Evolutionary conservation across 2,113 vertebrate species (phyloP).

Genomic region (Forbesichthys papilliferus): DNA sequence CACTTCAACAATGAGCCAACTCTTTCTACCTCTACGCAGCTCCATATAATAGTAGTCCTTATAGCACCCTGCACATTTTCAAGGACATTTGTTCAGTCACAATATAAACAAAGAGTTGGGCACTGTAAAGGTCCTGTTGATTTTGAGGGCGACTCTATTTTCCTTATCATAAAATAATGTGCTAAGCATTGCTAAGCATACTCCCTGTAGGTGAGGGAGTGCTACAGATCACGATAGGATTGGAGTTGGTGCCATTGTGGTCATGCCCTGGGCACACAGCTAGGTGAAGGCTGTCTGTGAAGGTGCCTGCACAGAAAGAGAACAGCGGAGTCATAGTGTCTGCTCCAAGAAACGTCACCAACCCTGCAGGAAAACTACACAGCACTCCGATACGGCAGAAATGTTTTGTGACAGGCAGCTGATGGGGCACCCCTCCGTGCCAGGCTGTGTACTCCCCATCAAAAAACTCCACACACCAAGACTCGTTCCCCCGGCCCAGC

Average conservation of each 20-base stretch:
- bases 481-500: slow-evolving; percentile 80
- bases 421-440: slow-evolving; percentile 73
- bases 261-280: slow-evolving; percentile 78
- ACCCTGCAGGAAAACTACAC: slow-evolving; percentile 81
- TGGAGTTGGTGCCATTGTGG: slow-evolving; percentile 70
- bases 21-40: too few relatives aligned
- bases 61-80: too few relatives aligned
- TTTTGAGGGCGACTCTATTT: too few relatives aligned
- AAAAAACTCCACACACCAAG: slow-evolving; percentile 83
- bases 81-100: too few relatives aligned
- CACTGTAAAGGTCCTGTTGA: too few relatives aligned
- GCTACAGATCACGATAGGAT: slow-evolving; percentile 70
- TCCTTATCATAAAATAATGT: background rate
- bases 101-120: too few relatives aligned
- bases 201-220: background rate
- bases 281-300: slow-evolving; percentile 69
- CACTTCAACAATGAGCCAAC: too few relatives aligned
- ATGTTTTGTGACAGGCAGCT: slow-evolving; percentile 45
- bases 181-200: background rate
- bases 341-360: slow-evolving; percentile 80
- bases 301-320: slow-evolving; percentile 79
- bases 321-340: slow-evolving; percentile 81
- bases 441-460: slow-evolving; percentile 82
- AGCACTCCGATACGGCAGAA: slow-evolving; percentile 79
- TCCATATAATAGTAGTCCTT: too few relatives aligned